Evolutionary conservation across 2,888 invertebrate genomes (phyloP).

Genomic region (Patella pellucida): DNA sequence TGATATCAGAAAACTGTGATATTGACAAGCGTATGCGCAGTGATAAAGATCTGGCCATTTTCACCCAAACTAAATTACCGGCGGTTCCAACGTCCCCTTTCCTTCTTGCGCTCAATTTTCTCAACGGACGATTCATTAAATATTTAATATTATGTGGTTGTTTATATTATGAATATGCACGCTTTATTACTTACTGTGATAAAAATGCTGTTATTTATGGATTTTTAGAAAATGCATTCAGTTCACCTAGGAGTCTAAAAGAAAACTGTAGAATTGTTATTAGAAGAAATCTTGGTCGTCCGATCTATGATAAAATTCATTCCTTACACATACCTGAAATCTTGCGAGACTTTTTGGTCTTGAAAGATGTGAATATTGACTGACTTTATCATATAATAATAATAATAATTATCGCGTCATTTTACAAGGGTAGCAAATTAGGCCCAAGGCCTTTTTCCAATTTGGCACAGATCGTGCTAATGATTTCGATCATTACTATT

Average conservation of each 20-base stretch:
- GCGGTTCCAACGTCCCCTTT: not conserved
- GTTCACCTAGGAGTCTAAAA: not conserved
- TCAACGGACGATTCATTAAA: not conserved
- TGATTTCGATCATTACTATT: no score
- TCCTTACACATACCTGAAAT: not conserved
- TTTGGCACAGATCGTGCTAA: no score
- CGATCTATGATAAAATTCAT: not conserved
- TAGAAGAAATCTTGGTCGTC: not conserved
- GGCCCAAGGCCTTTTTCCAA: no score
- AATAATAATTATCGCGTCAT: no score
- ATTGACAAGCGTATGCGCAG: not conserved
- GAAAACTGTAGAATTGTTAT: not conserved
- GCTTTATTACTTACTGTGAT: not conserved
- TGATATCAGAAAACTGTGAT: not conserved
- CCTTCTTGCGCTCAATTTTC: not conserved
- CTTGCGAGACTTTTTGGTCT: not conserved
- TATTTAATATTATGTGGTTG: not conserved
- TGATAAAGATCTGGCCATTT: not conserved
- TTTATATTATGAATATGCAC: not conserved
- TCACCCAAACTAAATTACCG: not conserved
- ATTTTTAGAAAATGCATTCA: not conserved
- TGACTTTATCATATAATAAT: no score
- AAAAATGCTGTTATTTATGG: not conserved
- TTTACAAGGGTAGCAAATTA: no score
- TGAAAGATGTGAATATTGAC: not conserved